Conservation (phyloP, 1,140 invertebrate genomes). For the Chlorops oryzae region DNA sequence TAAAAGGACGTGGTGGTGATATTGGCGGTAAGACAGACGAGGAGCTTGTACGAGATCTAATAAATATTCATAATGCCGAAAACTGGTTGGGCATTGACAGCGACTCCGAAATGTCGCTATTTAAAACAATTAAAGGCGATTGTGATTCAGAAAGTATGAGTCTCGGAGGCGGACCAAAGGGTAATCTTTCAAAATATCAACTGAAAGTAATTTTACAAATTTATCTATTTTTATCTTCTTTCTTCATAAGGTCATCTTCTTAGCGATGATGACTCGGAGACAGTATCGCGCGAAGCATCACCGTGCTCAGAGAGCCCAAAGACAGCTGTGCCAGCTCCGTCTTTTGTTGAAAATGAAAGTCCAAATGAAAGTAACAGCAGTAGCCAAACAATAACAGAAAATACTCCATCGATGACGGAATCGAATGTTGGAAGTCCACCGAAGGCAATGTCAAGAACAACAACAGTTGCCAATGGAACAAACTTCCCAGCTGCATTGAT, state of each 20-base stretch:
- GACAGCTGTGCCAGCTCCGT: conserved; percentile 9
- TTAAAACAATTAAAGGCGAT: conserved; percentile 62
- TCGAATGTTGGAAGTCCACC: no score
- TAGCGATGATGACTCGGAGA: conserved; percentile 51
- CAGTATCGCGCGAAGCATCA: conserved; percentile 59
- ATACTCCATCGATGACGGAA: no score
- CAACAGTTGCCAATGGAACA: no score
- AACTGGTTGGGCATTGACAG: conserved; percentile 90
- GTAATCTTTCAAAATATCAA: conserved; percentile 30
- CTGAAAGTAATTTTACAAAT: neutral
- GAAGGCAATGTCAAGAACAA: no score
- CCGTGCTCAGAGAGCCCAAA: conserved; percentile 55
- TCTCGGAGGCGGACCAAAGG: conserved; percentile 25
- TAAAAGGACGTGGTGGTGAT: conserved; percentile 85
- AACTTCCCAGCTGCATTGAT: no score
- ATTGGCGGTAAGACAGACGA: conserved; percentile 87
- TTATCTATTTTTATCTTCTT: neutral
- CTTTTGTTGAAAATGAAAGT: neutral
- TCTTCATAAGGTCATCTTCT: conserved; percentile 27
- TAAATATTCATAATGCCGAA: conserved; percentile 86
- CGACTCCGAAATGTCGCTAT: conserved; percentile 73
- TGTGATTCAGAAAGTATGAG: conserved; percentile 51
- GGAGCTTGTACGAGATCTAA: conserved; percentile 81
- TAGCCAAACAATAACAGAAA: neutral
- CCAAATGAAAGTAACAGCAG: neutral